Base-by-base conservation (phyloP, 1,140 invertebrate genomes). In the Bombus affinis region DNA sequence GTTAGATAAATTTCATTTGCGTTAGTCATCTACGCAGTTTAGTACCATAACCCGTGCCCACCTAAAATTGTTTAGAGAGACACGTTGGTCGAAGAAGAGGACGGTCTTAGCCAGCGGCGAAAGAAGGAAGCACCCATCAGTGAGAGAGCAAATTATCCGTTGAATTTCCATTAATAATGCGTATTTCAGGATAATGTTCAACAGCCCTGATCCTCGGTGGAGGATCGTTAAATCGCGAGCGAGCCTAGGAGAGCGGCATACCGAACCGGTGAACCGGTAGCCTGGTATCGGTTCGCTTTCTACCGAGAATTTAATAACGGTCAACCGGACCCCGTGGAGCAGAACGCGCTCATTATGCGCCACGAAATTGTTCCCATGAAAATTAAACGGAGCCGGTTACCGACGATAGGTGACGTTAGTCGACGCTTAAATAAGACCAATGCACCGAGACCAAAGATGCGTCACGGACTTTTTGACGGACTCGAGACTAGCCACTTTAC, bases 251-350 rank as follows among this genome's bases (percentile, higher is more conserved):
- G n/a, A 32, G 37, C 78, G n/a, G 12, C 71, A 66, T 66, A 80
- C 47, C 82, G 35, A 82, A 47, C 8, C 59, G 79, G 37, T 75
- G 86, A 77, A 85, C 78, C 78, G 78, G 87, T 86, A 82, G 75
- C 68, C 81, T 65, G 75, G 75, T 86, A 89, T 89, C 87, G 87
- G 70, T 89, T 88, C 87, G 76, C 87, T 89, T 89, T 89, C 88
- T 88, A 86, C 35, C 53, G 39, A 75, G 87, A 59, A 89, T 86
- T 89, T 88, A 89, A 88, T 89, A 88, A 89, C 87, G 87, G 87
- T 89, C 79, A 89, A 70, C 74, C 53, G 62, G n/a, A 75, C 70
- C 66, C 70, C 44, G 53, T 71, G 78, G 87, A 86, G 78, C 79
- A 84, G 77, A 81, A 86, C 73, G 44, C 83, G 87, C 74, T 88